Percentiles rank a stretch among this genome's conserved stretches.
phyloP scores from a whole-genome alignment of 1,140 invertebrate genomes.

The Physella acuta region DNA sequence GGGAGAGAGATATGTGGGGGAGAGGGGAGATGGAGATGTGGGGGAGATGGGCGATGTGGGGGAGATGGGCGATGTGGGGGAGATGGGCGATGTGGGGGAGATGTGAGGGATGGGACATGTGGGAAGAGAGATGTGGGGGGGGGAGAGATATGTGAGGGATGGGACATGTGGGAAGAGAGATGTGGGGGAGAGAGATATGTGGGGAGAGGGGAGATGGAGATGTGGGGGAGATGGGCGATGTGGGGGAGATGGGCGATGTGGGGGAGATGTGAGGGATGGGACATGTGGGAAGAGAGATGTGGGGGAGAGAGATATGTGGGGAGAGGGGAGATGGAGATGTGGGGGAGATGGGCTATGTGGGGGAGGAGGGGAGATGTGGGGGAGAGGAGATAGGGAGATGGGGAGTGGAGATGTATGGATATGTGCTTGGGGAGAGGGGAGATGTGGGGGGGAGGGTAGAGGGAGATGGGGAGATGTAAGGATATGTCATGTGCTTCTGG shows the following conservation, averaged over 20 bases:
- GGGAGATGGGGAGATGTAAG: not conserved
- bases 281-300: not conserved
- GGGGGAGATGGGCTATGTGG: not conserved
- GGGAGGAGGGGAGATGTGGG: not conserved
- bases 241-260: too few species aligned
- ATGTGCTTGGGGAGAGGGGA: not conserved
- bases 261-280: not conserved
- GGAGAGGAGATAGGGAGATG: not conserved
- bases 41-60: conserved; percentile 38
- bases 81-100: not conserved
- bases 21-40: not conserved
- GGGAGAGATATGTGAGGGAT: not conserved
- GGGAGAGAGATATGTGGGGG: not conserved
- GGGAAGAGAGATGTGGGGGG: not conserved
- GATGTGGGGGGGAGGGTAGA: not conserved
- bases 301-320: not conserved
- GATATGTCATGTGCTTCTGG: not conserved
- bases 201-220: too few species aligned
- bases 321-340: not conserved
- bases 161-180: not conserved
- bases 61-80: conserved; percentile 6
- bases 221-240: too few species aligned
- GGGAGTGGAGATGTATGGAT: not conserved
- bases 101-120: not conserved
- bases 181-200: too few species aligned